Evolutionary conservation across 1,140 invertebrate species (phyloP).

Genomic region (Drosophila tropicalis): DNA sequence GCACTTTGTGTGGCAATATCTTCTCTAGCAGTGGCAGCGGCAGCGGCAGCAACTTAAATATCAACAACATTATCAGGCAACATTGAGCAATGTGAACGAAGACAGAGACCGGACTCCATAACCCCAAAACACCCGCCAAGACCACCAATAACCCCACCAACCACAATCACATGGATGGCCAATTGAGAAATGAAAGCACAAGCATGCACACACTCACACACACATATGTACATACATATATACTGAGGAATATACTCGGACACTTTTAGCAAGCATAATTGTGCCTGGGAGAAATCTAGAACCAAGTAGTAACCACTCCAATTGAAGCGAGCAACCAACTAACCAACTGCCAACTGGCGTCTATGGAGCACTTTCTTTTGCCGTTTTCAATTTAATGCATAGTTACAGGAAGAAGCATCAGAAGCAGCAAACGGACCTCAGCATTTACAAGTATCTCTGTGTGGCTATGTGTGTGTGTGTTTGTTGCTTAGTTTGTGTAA

Average conservation of each 20-base stretch:
- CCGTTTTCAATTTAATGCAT: conserved; percentile 73
- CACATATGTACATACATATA: not conserved
- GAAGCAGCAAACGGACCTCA: conserved; percentile 17
- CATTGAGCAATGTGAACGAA: conserved; percentile 54
- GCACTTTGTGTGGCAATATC: conserved; percentile 11
- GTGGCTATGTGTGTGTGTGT: not conserved
- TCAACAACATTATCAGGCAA: conserved; percentile 55
- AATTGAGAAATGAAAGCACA: conserved; percentile 68
- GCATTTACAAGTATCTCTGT: conserved; percentile 11
- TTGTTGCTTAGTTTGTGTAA: conserved; percentile 21
- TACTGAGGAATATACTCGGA: conserved; percentile 1
- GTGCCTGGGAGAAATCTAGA: conserved; percentile 74
- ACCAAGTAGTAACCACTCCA: conserved; percentile 43
- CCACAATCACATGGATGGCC: conserved; percentile 27
- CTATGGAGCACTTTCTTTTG: conserved; percentile 70
- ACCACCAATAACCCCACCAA: not conserved
- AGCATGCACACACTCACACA: conserved; percentile 5
- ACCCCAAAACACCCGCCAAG: not conserved
- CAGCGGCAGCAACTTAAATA: conserved; percentile 55
- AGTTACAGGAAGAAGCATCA: conserved; percentile 58
- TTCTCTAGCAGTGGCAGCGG: not conserved
- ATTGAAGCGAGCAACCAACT: conserved; percentile 23
- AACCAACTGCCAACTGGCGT: conserved; percentile 38
- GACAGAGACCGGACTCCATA: conserved; percentile 14
- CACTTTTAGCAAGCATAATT: conserved; percentile 50